Conservation (phyloP, 2,888 invertebrate genomes). For the Dasysyrphus albostriatus region DNA sequence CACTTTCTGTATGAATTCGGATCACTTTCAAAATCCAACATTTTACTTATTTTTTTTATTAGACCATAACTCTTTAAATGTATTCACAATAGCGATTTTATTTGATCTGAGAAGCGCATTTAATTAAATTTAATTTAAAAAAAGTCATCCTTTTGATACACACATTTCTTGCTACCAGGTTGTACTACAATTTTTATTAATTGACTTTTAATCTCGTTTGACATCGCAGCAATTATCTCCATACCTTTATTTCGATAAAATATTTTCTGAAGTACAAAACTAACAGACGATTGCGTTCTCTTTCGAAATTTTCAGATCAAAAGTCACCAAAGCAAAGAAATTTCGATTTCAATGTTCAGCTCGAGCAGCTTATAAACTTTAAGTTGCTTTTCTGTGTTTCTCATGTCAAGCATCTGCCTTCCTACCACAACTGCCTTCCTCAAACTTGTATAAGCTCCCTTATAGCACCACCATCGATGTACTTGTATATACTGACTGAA, state of each 20-base stretch:
- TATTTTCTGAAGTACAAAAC: neutral
- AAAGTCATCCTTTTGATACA: no score
- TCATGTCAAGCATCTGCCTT: conserved; percentile 17
- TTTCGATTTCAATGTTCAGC: conserved; percentile 11
- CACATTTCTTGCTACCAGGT: neutral
- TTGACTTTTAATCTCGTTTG: neutral
- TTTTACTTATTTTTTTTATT: no score
- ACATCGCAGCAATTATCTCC: neutral
- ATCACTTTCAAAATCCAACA: no score
- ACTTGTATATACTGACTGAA: neutral
- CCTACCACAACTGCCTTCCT: neutral
- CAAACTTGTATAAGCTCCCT: neutral
- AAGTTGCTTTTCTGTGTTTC: conserved; percentile 25
- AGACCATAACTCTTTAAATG: no score
- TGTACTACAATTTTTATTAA: neutral
- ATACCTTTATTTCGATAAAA: neutral
- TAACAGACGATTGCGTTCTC: neutral
- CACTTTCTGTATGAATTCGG: no score
- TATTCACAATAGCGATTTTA: no score
- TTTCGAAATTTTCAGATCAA: conserved; percentile 8
- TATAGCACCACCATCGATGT: conserved; percentile 21
- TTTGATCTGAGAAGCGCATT: no score
- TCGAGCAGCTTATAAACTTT: conserved; percentile 24
- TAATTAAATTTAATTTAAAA: no score
- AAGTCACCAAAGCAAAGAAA: conserved; percentile 22